A percentile compares a stretch with the other conserved stretches of the same genome.
phyloP scores from a whole-genome alignment of 2,888 invertebrate species.

The Noctua janthe region DNA sequence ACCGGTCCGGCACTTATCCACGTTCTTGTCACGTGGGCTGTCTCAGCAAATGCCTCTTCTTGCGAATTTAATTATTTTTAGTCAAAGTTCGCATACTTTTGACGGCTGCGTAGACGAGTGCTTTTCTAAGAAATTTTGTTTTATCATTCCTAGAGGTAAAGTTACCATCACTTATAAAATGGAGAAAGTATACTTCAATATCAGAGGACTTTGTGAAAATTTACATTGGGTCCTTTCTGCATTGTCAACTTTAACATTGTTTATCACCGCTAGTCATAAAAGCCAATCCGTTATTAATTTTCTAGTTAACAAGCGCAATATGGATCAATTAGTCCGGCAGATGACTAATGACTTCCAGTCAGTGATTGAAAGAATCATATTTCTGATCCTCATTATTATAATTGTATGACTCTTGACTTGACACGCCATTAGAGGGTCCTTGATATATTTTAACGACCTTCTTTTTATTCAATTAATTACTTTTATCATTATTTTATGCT shows the following conservation, averaged over 20 bases:
- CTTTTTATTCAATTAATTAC: neutral
- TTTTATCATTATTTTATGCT: neutral
- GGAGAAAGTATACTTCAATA: neutral
- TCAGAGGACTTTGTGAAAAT: neutral
- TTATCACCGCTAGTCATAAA: neutral
- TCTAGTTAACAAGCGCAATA: constrained; percentile 23
- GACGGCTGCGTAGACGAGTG: neutral
- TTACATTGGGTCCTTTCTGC: neutral
- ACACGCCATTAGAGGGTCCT: neutral
- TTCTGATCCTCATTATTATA: constrained; percentile 29
- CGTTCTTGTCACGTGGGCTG: constrained; percentile 53
- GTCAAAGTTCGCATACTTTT: neutral
- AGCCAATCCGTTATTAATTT: constrained; percentile 24
- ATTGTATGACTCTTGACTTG: constrained; percentile 9
- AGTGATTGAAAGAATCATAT: constrained; percentile 40
- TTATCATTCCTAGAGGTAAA: neutral
- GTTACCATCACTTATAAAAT: neutral
- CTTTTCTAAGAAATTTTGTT: neutral
- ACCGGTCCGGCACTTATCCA: constrained; percentile 50
- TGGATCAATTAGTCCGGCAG: constrained; percentile 29
- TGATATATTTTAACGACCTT: constrained; percentile 24
- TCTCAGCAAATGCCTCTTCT: constrained; percentile 16
- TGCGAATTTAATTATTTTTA: constrained; percentile 4
- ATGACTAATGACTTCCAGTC: constrained; percentile 44
- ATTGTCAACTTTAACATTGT: neutral